phyloP scores from a whole-genome alignment of 1,140 invertebrate genomes.

The Streblospio benedicti region DNA sequence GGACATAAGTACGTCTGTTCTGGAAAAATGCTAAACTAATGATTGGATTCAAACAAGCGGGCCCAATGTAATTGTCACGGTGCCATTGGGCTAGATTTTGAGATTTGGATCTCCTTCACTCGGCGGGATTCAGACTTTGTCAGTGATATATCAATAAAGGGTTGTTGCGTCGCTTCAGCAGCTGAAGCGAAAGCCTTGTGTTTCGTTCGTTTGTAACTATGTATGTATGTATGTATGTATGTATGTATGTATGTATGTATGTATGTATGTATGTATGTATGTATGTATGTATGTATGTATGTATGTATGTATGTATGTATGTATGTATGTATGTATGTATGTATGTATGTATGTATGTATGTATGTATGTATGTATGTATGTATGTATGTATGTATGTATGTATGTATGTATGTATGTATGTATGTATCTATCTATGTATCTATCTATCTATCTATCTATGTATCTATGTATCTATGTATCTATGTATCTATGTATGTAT shows the following conservation, averaged over 20 bases:
- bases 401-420: background rate
- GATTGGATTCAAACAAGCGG: no score
- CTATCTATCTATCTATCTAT: background rate
- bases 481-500: background rate
- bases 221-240: background rate
- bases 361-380: background rate
- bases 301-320: background rate
- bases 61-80: no score
- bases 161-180: no score
- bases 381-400: background rate
- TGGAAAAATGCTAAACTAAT: no score
- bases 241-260: background rate
- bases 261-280: background rate
- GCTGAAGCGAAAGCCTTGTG: no score
- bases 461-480: background rate
- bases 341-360: background rate
- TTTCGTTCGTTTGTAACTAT: no score
- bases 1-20: no score
- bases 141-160: no score
- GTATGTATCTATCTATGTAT: background rate
- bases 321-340: background rate
- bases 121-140: no score
- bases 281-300: background rate
- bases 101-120: no score
- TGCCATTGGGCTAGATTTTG: no score